Conservation (phyloP, 2,113 vertebrate species). For the Rhinoderma darwinii region DNA sequence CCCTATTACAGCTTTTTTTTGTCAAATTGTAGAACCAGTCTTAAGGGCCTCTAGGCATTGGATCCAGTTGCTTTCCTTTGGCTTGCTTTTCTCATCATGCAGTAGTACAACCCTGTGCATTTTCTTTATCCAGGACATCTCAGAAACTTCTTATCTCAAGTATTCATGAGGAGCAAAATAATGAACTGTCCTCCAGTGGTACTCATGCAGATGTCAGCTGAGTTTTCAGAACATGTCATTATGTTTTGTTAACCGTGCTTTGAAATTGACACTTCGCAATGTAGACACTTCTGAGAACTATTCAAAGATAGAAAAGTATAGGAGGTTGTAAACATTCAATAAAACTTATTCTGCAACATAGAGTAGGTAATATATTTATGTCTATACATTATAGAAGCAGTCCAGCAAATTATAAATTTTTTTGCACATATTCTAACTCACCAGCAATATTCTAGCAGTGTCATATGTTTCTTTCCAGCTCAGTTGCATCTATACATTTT, state of each 20-base stretch:
- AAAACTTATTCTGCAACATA: background rate
- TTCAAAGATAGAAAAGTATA: background rate
- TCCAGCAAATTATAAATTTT: no score
- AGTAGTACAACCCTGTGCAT: background rate
- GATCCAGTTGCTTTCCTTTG: background rate
- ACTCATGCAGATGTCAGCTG: background rate
- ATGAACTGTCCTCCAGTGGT: constrained; percentile 3
- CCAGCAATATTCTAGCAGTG: no score
- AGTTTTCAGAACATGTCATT: background rate
- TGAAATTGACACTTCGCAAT: background rate
- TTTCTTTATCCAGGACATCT: background rate
- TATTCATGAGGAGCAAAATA: background rate
- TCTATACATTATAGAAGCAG: no score
- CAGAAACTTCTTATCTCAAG: background rate
- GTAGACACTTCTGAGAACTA: background rate
- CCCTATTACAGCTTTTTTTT: no score
- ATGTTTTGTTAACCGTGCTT: background rate
- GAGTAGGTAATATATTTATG: background rate
- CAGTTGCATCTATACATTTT: no score
- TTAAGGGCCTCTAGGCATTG: no score
- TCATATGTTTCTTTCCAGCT: no score
- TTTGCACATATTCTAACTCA: no score
- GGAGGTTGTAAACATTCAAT: background rate
- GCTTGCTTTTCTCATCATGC: background rate
- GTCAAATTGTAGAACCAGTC: no score